Evolutionary conservation across 2,888 invertebrate genomes (phyloP).

Genomic region (Coelinius sp.): DNA sequence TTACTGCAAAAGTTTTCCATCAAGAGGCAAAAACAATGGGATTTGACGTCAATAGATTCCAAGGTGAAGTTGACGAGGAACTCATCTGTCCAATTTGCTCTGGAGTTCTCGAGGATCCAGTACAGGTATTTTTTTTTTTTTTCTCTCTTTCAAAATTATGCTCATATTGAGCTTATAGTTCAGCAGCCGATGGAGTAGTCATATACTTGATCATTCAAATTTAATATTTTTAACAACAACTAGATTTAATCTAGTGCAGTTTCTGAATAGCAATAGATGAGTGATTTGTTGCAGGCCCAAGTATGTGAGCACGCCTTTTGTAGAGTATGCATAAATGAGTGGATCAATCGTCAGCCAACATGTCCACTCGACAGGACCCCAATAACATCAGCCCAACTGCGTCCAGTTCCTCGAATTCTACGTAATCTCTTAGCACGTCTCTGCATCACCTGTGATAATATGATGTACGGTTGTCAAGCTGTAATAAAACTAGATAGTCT

Average conservation of each 20-base stretch:
- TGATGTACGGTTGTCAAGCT: conserved; percentile 86
- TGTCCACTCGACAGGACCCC: conserved; percentile 95
- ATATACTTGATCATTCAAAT: too few relatives aligned
- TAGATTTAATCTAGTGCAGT: conserved; percentile 37
- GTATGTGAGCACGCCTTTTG: conserved; percentile 98
- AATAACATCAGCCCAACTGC: conserved; percentile 89
- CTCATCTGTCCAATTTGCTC: conserved; percentile 96
- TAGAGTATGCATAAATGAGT: conserved; percentile 92
- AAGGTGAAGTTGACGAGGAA: conserved; percentile 97
- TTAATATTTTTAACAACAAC: neutral
- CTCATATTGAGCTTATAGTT: too few relatives aligned
- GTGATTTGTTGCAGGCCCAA: conserved; percentile 81
- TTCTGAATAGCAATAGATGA: conserved; percentile 62
- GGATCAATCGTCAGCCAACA: conserved; percentile 93
- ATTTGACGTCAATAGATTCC: conserved; percentile 93
- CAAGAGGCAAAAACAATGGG: conserved; percentile 78
- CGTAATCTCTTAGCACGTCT: conserved; percentile 92
- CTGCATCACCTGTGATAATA: conserved; percentile 93
- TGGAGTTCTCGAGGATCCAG: conserved; percentile 93
- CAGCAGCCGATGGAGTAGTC: too few relatives aligned
- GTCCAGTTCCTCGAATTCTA: conserved; percentile 93
- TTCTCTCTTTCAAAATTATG: too few relatives aligned
- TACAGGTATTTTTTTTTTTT: conserved; percentile 82
- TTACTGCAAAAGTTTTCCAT: neutral
- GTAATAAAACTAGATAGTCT: conserved; percentile 90